phyloP scores from a whole-genome alignment of 2,113 vertebrate species.

The Alexandromys fortis region DNA sequence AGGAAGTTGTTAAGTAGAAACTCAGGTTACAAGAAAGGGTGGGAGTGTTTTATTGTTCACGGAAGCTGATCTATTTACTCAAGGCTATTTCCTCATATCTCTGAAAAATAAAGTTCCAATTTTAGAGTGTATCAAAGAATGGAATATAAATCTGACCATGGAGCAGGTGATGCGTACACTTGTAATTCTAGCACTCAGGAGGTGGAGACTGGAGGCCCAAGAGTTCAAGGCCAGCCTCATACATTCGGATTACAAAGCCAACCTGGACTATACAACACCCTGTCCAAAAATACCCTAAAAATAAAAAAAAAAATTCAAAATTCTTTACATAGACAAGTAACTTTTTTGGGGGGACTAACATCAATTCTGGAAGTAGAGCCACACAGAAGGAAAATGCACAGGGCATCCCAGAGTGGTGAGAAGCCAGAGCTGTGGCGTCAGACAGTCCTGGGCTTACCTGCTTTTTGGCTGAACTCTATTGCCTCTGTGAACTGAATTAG shows the following conservation, averaged over 20 bases:
- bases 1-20: not conserved
- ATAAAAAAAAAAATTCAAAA: constrained; percentile 11
- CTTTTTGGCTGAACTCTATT: not conserved
- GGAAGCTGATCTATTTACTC: not conserved
- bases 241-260: not conserved
- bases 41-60: not conserved
- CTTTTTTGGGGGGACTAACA: not conserved
- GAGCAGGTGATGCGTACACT: not conserved
- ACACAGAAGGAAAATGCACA: not conserved
- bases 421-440: not conserved
- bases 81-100: not conserved
- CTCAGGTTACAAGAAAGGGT: not conserved
- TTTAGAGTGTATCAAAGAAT: not conserved
- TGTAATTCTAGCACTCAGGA: not conserved
- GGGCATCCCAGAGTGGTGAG: not conserved
- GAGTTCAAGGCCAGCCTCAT: not conserved
- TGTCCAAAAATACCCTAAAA: not conserved
- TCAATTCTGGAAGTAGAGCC: not conserved
- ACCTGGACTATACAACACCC: not conserved
- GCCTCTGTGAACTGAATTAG: not conserved
- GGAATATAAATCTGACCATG: not conserved
- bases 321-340: not conserved
- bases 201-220: not conserved
- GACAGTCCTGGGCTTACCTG: not conserved
- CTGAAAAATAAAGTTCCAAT: constrained; percentile 18